A percentile compares a stretch with the other conserved stretches of the same genome.
Evolutionary conservation across 2,888 invertebrate species (phyloP).

Genomic region (Subacronicta megacephala): DNA sequence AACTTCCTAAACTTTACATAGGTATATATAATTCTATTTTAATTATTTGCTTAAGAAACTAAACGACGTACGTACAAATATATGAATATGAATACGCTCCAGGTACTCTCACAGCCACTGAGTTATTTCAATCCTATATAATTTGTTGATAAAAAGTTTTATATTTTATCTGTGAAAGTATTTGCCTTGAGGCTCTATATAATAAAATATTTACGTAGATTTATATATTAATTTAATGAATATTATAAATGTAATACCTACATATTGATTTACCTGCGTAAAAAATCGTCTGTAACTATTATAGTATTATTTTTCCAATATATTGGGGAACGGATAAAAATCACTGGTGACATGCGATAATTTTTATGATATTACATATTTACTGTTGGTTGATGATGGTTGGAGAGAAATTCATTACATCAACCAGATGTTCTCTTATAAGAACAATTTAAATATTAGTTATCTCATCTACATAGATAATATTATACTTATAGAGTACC

Average conservation of each 20-base stretch:
- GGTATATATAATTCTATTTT: neutral
- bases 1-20: constrained; percentile 23
- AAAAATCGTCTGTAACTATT: constrained; percentile 41
- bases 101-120: constrained; percentile 30
- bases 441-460: too few species aligned
- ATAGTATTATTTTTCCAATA: neutral
- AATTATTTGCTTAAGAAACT: constrained; percentile 1
- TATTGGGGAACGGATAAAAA: neutral
- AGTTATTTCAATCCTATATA: constrained; percentile 33
- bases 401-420: too few species aligned
- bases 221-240: constrained; percentile 24
- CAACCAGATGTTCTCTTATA: too few species aligned
- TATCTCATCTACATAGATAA: constrained; percentile 19
- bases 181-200: constrained; percentile 45
- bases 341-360: too few species aligned
- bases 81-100: neutral
- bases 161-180: constrained; percentile 53
- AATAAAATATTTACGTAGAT: constrained; percentile 38
- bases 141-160: constrained; percentile 51
- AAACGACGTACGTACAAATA: neutral
- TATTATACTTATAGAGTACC: constrained; percentile 21
- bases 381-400: too few species aligned
- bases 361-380: too few species aligned
- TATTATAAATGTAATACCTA: constrained; percentile 15
- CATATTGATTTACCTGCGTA: constrained; percentile 19